Percentiles rank a stretch among this genome's conserved stretches.
phyloP scores from a whole-genome alignment of 2,888 invertebrate genomes.

The Carpatolechia fugitivella region DNA sequence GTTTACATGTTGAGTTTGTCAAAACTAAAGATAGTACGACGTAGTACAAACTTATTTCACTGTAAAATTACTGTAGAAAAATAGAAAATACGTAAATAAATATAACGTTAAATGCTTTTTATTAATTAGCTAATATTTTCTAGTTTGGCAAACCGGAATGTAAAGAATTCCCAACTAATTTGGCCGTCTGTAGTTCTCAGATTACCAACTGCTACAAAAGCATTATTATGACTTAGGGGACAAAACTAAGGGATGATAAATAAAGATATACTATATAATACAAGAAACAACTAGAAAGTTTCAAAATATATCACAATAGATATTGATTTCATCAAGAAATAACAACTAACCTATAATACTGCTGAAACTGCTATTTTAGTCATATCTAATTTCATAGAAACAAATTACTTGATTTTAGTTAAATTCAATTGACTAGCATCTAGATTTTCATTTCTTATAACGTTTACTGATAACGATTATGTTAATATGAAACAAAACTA shows the following conservation, averaged over 20 bases:
- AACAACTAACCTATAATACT: constrained; percentile 77
- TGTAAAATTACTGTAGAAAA: background rate
- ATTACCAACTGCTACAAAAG: constrained; percentile 2
- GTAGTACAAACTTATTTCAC: background rate
- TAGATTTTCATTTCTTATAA: constrained; percentile 42
- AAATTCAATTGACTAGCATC: constrained; percentile 75
- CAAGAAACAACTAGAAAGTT: constrained; percentile 47
- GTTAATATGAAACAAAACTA: constrained; percentile 7
- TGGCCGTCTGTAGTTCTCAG: constrained; percentile 33
- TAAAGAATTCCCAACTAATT: constrained; percentile 56
- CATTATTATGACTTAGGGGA: background rate
- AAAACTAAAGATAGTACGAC: background rate
- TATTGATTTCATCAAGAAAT: constrained; percentile 56
- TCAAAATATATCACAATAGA: constrained; percentile 61
- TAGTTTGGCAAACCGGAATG: constrained; percentile 75
- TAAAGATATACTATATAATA: constrained; percentile 21
- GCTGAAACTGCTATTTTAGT: constrained; percentile 55
- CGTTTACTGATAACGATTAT: constrained; percentile 9
- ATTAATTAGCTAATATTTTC: constrained; percentile 41
- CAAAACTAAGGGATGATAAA: background rate
- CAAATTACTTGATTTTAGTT: constrained; percentile 56
- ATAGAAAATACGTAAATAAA: constrained; percentile 19
- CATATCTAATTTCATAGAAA: constrained; percentile 54
- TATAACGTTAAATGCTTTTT: constrained; percentile 33
- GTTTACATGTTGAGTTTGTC: background rate